Base-by-base conservation (phyloP, 2,113 vertebrate species). In the Microcebus griseorufus region DNA sequence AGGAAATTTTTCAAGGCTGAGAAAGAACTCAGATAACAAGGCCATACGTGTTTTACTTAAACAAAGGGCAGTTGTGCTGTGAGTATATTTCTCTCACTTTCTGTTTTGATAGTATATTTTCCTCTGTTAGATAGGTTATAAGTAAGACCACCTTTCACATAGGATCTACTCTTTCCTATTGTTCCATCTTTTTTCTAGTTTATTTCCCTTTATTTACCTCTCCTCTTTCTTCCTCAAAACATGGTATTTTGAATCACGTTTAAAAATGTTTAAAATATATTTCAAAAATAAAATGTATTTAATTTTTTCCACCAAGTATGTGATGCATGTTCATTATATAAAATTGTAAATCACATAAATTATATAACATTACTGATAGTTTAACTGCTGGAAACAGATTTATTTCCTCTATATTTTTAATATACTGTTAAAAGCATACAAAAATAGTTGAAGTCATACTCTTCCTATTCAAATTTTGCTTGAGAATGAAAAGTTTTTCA, bases 381-480 rank as follows among this genome's bases (percentile, higher is more conserved):
- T 96, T 95, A 39, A 72, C 13, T 92, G 51, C 22, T 89, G 17
- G 14, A 4, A 60, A 53, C 88, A 17, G 11, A 64, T 83, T 73
- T 73, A 69, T 84, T 69, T 55, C 13, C 32, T 90, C 84, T 29
- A 60, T 90, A 86, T 65, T 90, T 92, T 90, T 87, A 93, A 18
- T 37, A 70, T 87, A 42, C 53, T 87, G 13, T 65, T 70, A 94
- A 78, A 58, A 85, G n/a, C 0, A 93, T 73, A 55, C 42, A 91
- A 62, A 78, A 91, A 32, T 29, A 81, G 11, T 9, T 86, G 67
- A 90, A 85, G 11, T 84, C 22, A 55, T 34, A 70, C 11, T 62
- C 13, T 79, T 7, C 10, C 34, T 94, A 60, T 23, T 37, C 48
- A 34, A 65, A 86, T 83, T 83, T 86, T 94, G 22, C 39, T 60